Evolutionary conservation across 2,888 invertebrate genomes (phyloP).

Genomic region (Dromius quadrimaculatus): DNA sequence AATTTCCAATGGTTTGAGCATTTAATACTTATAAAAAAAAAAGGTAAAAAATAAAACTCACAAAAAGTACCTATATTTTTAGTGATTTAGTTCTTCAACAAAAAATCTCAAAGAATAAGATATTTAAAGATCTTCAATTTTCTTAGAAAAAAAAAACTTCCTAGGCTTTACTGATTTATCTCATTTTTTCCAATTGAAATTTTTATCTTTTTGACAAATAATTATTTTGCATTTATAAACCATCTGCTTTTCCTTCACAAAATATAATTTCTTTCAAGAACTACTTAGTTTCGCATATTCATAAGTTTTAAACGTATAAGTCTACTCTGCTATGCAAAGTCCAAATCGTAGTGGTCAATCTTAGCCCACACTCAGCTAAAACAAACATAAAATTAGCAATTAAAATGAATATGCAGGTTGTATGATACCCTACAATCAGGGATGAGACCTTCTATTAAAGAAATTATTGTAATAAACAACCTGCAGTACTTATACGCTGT

Average conservation of each 20-base stretch:
- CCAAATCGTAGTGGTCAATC: constrained; percentile 6
- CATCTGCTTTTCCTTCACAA: not conserved
- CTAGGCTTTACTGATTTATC: too few relatives aligned
- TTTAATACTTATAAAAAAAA: too few relatives aligned
- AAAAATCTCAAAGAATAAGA: too few relatives aligned
- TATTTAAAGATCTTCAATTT: too few relatives aligned
- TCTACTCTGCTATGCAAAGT: not conserved
- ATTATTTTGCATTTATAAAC: too few relatives aligned
- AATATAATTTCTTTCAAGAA: constrained; percentile 4
- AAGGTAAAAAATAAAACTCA: too few relatives aligned
- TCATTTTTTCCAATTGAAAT: too few relatives aligned
- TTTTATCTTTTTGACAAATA: too few relatives aligned
- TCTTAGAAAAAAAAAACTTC: too few relatives aligned
- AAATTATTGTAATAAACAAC: constrained; percentile 48
- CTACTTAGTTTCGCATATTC: not conserved
- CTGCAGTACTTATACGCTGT: constrained; percentile 1
- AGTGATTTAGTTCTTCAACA: too few relatives aligned
- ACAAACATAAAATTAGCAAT: constrained; percentile 48
- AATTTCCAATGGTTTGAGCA: too few relatives aligned
- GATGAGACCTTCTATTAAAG: constrained; percentile 34
- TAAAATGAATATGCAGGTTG: constrained; percentile 44
- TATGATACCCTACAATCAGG: constrained; percentile 36
- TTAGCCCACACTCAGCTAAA: constrained; percentile 39
- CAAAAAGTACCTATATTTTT: too few relatives aligned
- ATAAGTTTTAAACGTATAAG: not conserved